Evolutionary conservation across 1,140 invertebrate species (phyloP), one percentile per base, ranked within the genome.

Genomic region (Anadara kagoshimensis): DNA sequence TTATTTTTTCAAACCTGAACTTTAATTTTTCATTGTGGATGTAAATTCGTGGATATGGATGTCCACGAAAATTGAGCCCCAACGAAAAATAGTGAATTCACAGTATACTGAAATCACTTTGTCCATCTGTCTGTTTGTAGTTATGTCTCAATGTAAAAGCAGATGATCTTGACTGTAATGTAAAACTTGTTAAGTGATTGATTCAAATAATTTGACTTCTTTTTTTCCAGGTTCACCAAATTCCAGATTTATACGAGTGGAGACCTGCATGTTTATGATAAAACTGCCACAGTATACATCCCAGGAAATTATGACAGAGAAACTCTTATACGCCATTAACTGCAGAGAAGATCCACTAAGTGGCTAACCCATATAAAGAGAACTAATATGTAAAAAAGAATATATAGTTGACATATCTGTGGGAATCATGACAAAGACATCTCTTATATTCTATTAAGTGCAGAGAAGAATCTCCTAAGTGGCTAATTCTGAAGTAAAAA

Each of bases 231-330:
- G 86, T 61, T 67, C 79, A 16, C 83, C 87, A 24, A 87, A 90
- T 75, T 64, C 73, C 0, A 78, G 87, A 1, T 87, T 86, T 71
- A 88, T 90, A 43, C 76, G 89, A 45, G 87, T 87, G 16, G 89
- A 90, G 74, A 90, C 89, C 0, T 90, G 89, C 73, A 87, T 90
- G 86, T 90, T 90, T 67, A 90, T 90, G 88, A 82, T 90, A 49
- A 90, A 90, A 76, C 78, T 90, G 11, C 89, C 89, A 4, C 87
- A 88, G 78, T 90, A 90, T 71, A 83, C 84, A 11, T 78, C 77
- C 66, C 80, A 85, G 54, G 85, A 88, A 78, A 75, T 89, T 1
- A 89, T 89, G 87, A 81, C 78, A 16, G 81, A 88, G 57, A 75
- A 84, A 70, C 77, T 90, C 0, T 75, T 88, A 62, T 89, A 88